These are phyloP conservation scores for Pristionchus pacificus DNA, from an alignment of 1,140 invertebrate genomes.

Conservation along the genomic window DNA sequence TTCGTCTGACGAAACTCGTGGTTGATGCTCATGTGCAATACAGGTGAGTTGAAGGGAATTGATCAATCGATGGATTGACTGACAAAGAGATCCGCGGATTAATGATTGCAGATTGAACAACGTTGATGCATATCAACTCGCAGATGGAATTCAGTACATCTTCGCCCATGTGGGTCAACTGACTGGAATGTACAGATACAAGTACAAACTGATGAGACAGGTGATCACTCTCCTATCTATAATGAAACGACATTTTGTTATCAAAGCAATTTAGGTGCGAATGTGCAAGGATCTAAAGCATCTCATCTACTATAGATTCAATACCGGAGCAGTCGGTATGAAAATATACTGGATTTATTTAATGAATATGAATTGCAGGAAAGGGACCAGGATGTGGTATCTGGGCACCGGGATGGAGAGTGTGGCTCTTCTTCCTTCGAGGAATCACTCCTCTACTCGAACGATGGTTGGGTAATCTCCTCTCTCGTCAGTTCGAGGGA, in stretches of 20 bases:
- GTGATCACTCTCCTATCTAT: no score
- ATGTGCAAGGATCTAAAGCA: constrained; percentile 99
- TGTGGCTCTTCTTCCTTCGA: constrained; percentile 99
- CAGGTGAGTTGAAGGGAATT: constrained; percentile 49
- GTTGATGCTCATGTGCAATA: constrained; percentile 99
- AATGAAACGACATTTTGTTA: background rate
- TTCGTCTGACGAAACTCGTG: constrained; percentile 92
- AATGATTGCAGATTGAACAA: constrained; percentile 75
- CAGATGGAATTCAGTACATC: constrained; percentile 98
- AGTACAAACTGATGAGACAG: constrained; percentile 99
- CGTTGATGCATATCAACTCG: constrained; percentile 90
- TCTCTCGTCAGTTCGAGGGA: constrained; percentile 97
- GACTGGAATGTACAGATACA: constrained; percentile 99
- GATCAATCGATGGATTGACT: no score
- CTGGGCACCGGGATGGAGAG: constrained; percentile 98
- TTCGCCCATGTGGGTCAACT: constrained; percentile 98
- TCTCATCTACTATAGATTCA: constrained; percentile 98
- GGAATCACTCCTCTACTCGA: constrained; percentile 96
- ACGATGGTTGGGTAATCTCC: constrained; percentile 92
- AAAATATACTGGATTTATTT: constrained; percentile 9
- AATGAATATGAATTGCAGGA: constrained; percentile 66
- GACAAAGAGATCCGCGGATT: background rate
- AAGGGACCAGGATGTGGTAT: constrained; percentile 98
- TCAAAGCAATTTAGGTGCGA: constrained; percentile 66
- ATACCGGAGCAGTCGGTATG: constrained; percentile 70